phyloP scores from a whole-genome alignment of 2,797 vertebrate genomes.

The Triplophysa bombifrons region DNA sequence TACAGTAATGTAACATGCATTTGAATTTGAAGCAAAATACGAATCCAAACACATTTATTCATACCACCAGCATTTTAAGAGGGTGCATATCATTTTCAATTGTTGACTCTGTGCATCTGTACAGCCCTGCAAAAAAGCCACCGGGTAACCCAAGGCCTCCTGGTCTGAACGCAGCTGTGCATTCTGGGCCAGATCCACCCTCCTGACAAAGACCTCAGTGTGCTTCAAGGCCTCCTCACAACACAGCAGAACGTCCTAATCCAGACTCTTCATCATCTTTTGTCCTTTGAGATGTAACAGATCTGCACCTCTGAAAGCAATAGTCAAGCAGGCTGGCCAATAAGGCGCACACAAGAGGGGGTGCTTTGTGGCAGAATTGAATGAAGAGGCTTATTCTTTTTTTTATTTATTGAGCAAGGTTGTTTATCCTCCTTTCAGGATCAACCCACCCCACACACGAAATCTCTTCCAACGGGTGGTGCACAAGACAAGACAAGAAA shows the following conservation, averaged over 20 bases:
- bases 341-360: conserved; percentile 50
- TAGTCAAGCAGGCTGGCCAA: conserved; percentile 54
- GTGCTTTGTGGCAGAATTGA: conserved; percentile 52
- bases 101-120: conserved; percentile 61
- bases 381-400: conserved; percentile 61
- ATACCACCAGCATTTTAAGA: too few species aligned
- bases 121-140: conserved; percentile 72
- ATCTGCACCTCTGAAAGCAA: conserved; percentile 61
- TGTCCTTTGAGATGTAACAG: conserved; percentile 63
- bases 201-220: conserved; percentile 58
- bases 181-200: conserved; percentile 76
- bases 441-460: conserved; percentile 61
- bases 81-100: conserved; percentile 19
- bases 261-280: conserved; percentile 62
- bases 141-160: conserved; percentile 67
- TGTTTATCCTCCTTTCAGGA: conserved; percentile 72
- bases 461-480: conserved; percentile 25
- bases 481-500: conserved; percentile 57
- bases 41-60: too few species aligned
- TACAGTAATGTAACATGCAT: too few species aligned
- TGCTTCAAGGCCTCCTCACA: conserved; percentile 56
- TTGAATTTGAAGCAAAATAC: too few species aligned
- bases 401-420: conserved; percentile 75
- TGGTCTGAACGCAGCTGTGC: conserved; percentile 68
- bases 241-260: conserved; percentile 56